Evolutionary conservation across 2,797 vertebrate genomes (phyloP), one percentile per base, ranked within the genome.

Genomic region (Spheniscus humboldti): DNA sequence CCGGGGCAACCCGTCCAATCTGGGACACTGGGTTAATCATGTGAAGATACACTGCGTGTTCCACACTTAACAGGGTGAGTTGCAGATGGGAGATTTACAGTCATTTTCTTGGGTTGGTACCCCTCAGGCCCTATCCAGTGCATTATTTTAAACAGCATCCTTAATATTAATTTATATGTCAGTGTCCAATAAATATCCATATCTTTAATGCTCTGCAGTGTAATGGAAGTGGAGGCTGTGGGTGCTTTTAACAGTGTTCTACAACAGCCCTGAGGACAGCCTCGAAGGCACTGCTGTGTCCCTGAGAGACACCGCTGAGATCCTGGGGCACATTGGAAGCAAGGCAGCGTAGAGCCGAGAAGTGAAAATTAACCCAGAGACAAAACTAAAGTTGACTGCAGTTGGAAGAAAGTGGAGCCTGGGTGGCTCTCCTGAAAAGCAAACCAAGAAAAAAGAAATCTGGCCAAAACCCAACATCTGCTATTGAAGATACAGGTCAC

Each of bases 1-100:
- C 3, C 0, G 2, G 23, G 15, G 10, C 74, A 92, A 48, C 31
- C 2, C 2, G 12, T 78, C 37, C 47, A 28, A 0, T 18, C 27
- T 75, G 75, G 60, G 78, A 82, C 67, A 17, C 11, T 74, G 63
- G 14, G 12, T 31, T 74, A n/a, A 37, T 39, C 20, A 15, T 13
- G n/a, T 7, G 50, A 57, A 67, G 33, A 35, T 5, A 4, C 4
- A 8, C 5, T 91, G 27, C 35, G 20, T 6, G 12, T 77, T 60
- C 48, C 27, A 28, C 43, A 14, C 31, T 72, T n/a, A 18, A 10
- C 0, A 0, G 35, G 10, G 3, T 27, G 33, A 66, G 24, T 9
- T 62, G 41, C 45, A 92, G n/a, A 19, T 39, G 48, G 74, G 68
- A 75, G 20, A 43, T 87, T 87, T 86, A 4, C 75, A 69, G 28